Base-by-base conservation (phyloP, 2,888 invertebrate species). In the Noctua comes region DNA sequence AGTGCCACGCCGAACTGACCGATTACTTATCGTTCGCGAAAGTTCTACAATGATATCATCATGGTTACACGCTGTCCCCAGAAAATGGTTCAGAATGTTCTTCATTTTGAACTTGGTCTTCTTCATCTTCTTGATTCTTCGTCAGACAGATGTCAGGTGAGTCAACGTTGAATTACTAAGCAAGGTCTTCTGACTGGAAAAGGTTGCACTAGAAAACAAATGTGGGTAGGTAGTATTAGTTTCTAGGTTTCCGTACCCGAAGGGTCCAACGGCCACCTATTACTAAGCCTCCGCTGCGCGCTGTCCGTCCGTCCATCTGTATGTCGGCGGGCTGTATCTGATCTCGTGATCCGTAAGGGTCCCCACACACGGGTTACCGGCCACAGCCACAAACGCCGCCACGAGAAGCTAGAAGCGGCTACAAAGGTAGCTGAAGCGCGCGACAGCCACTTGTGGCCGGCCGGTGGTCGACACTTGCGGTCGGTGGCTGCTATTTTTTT, bases 31-130 rank as follows among this genome's bases (percentile, higher is more conserved):
- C 82, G 64, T 91, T 94, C 93, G 88, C 91, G 93, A 94, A 93
- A 80, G 86, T 93, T 94, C 93, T 79, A 91, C 83, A 76, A 95
- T 95, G 95, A 87, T 91, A 83, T 80, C 90, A 89, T 89, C 89
- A 51, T 40, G 90, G 57, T 76, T 91, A 27, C 92, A 91, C 90
- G 82, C 92, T 82, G 24, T 92, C 73, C 85, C 89, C 27, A 91
- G 89, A 70, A 93, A 90, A 85, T 93, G 93, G 92, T 82, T 91
- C 68, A 91, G 93, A 68, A 46, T 93, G 70, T 93, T 92, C 77
- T 80, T 88, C 46, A 77, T 90, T 11, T 16, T 93, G 13, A 89
- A 90, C 79, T 76, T 94, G 68, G 46, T 93, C 24, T 82, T 92
- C 24, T 54, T 92, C 21, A 77, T 90, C n/a, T 80, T 91, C 72